phyloP scores from a whole-genome alignment of 2,888 invertebrate genomes.

The Scaptomyza parva region DNA sequence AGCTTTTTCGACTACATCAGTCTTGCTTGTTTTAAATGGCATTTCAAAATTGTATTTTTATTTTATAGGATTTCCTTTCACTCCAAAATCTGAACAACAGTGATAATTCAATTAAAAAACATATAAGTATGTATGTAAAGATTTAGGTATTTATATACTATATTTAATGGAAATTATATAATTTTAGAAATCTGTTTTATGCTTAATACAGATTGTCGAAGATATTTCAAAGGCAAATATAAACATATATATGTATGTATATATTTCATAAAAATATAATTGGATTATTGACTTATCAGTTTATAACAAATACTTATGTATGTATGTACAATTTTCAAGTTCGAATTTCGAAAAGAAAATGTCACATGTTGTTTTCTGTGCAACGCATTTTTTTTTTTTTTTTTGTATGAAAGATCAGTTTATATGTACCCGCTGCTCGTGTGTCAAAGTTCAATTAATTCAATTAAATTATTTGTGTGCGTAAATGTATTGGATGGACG shows the following conservation, averaged over 20 bases:
- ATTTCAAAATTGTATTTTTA: background rate
- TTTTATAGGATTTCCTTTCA: background rate
- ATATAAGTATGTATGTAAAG: background rate
- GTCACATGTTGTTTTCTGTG: conserved; percentile 1
- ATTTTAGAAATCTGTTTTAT: no score
- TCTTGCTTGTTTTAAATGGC: no score
- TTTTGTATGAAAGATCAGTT: conserved; percentile 37
- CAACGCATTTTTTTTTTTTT: conserved; percentile 17
- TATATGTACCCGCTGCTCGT: conserved; percentile 35
- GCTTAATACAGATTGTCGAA: no score
- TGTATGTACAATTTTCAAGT: background rate
- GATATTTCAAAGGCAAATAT: background rate
- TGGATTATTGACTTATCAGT: background rate
- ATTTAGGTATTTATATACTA: no score
- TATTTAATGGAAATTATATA: no score
- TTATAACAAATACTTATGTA: no score
- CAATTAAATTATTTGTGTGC: conserved; percentile 79
- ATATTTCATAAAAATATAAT: background rate
- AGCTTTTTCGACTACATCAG: no score
- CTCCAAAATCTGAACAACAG: no score
- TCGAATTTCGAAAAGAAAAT: conserved; percentile 6
- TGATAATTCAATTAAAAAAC: background rate
- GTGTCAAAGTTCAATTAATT: conserved; percentile 83
- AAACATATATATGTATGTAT: background rate
- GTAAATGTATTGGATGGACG: conserved; percentile 12